Conservation (phyloP, 2,888 invertebrate species). For the Rapana venosa region DNA sequence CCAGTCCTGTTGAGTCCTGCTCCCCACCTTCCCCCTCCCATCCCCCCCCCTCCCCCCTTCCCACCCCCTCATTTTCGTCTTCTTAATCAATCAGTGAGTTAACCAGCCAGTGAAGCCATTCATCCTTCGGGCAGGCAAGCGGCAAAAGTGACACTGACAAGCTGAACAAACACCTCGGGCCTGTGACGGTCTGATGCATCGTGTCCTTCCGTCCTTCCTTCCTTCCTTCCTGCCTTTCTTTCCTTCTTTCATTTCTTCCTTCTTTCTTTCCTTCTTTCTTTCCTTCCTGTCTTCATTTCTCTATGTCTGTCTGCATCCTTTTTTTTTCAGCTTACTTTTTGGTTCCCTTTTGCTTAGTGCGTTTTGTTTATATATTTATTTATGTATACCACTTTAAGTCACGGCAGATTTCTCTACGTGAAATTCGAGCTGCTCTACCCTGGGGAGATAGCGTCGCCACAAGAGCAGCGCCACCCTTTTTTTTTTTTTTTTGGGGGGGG, state of each 20-base stretch:
- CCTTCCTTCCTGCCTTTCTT: not conserved
- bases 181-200: not conserved
- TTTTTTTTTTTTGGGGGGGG: too few species aligned
- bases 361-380: too few species aligned
- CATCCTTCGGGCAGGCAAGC: too few species aligned
- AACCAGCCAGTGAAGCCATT: too few species aligned
- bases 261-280: not conserved
- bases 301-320: not conserved
- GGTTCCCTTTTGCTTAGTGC: not conserved
- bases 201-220: not conserved
- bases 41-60: not conserved
- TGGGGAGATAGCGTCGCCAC: too few species aligned
- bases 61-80: not conserved
- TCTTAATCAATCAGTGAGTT: not conserved
- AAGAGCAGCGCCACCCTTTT: too few species aligned
- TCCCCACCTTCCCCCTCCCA: not conserved
- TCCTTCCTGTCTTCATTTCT: not conserved
- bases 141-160: too few species aligned
- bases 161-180: not conserved
- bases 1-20: not conserved
- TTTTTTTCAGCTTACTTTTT: not conserved
- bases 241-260: not conserved
- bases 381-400: too few species aligned
- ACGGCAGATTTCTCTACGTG: too few species aligned
- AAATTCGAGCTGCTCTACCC: too few species aligned